Percentiles rank a stretch among this genome's conserved stretches.
These are phyloP conservation scores for Drosophila prosaltans DNA, from an alignment of 1,140 invertebrate genomes.

Conservation along the genomic window DNA sequence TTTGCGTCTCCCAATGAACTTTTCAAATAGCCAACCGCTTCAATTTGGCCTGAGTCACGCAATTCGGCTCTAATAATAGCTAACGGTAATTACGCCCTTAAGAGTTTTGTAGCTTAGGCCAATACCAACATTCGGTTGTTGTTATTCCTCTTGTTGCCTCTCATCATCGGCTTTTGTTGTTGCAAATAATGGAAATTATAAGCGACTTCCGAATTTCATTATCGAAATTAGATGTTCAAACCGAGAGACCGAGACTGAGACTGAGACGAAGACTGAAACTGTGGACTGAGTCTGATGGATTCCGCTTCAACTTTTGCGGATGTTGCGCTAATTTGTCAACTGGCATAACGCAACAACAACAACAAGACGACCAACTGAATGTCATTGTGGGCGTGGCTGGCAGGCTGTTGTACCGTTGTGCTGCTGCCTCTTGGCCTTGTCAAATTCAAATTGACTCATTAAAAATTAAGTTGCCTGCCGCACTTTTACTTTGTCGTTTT, in stretches of 20 bases:
- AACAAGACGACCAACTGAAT: constrained; percentile 56
- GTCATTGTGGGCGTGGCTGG: constrained; percentile 65
- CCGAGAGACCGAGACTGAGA: constrained; percentile 9
- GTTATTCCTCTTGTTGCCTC: constrained; percentile 4
- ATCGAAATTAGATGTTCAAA: constrained; percentile 74
- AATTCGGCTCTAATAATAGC: constrained; percentile 64
- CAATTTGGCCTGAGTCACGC: constrained; percentile 61
- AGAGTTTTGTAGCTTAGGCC: constrained; percentile 51
- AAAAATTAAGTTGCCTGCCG: constrained; percentile 72
- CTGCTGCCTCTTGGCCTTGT: constrained; percentile 63
- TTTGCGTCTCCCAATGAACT: constrained; percentile 48
- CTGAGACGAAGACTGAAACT: constrained; percentile 36
- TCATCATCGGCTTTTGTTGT: constrained; percentile 54
- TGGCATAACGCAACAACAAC: constrained; percentile 56
- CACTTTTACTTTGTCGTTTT: neutral
- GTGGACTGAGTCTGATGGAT: constrained; percentile 50
- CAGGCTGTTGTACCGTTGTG: constrained; percentile 2
- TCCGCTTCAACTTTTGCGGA: constrained; percentile 48
- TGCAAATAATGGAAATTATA: constrained; percentile 72
- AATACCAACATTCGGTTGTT: neutral
- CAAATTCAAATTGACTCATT: constrained; percentile 82
- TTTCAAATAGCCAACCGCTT: constrained; percentile 28
- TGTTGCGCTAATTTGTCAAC: constrained; percentile 77
- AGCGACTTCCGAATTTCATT: constrained; percentile 78
- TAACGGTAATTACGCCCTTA: constrained; percentile 63